Evolutionary conservation across 2,113 vertebrate genomes (phyloP), one percentile per base, ranked within the genome.

Genomic region (Caranx ignobilis): DNA sequence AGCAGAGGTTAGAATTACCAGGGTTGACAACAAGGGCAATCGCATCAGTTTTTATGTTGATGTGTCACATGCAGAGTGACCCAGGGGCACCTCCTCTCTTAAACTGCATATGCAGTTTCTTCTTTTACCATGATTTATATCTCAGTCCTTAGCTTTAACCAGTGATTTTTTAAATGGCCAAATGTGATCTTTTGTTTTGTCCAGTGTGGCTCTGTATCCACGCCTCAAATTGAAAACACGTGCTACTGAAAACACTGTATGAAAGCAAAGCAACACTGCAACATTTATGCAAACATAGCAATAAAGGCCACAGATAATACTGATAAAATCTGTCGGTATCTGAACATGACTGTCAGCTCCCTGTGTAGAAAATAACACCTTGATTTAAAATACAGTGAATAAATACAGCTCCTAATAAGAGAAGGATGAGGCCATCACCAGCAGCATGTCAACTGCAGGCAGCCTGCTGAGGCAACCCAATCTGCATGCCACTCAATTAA

Each of bases 401-500:
- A 71, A 55, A 65, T 35, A 16, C 1, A 45, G 45, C 39, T 18
- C 59, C n/a, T 47, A 2, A 61, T 69, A 6, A 3, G 41, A 73
- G 16, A 56, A 15, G 12, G 19, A 56, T 37, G 26, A 78, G 65
- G 47, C 61, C 1, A 0, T 66, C 55, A 78, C 6, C 52, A 37
- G 54, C 52, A 31, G 66, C 77, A 41, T 47, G 35, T 71, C 83
- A 65, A 73, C 18, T 72, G 11, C 76, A 70, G 78, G n/a, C 77
- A 32, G n/a, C 39, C 37, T 57, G 26, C 31, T 75, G 41, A 45
- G 34, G 71, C 45, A 74, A 59, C 56, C 48, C 19, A 15, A 69
- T 75, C 75, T 71, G 54, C 66, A 60, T 78, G 72, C 48, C 59
- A 45, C 78, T 77, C 64, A 66, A 60, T 84, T 85, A 65, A 88